phyloP scores from a whole-genome alignment of 1,140 invertebrate species.

The Pristionchus pacificus region DNA sequence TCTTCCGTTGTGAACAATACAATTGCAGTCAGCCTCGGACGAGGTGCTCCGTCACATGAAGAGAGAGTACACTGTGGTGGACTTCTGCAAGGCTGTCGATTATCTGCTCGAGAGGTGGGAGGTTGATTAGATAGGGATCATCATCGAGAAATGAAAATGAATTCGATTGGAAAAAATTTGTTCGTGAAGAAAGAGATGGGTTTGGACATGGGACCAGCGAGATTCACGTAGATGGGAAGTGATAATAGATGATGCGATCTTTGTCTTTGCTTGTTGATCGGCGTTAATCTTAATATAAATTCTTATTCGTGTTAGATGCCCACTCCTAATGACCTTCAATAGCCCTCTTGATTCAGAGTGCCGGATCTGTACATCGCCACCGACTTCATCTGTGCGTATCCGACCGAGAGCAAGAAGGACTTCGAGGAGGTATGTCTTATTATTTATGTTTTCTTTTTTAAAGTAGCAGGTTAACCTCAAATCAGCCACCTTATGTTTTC shows the following conservation, averaged over 20 bases:
- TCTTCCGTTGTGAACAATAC: neutral
- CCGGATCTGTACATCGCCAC: constrained; percentile 87
- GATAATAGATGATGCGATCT: too few relatives aligned
- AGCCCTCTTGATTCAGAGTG: too few relatives aligned
- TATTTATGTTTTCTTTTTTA: neutral
- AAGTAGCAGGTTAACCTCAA: too few relatives aligned
- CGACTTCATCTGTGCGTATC: constrained; percentile 97
- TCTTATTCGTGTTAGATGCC: too few relatives aligned
- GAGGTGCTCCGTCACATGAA: constrained; percentile 90
- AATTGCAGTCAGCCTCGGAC: constrained; percentile 82
- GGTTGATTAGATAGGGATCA: neutral
- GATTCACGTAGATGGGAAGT: too few relatives aligned
- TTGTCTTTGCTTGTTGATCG: too few relatives aligned
- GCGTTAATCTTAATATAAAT: too few relatives aligned
- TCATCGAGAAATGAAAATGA: neutral
- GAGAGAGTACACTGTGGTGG: constrained; percentile 79
- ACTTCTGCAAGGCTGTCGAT: constrained; percentile 85
- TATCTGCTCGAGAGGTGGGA: constrained; percentile 71
- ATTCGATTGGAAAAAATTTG: neutral
- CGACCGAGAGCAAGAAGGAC: constrained; percentile 85
- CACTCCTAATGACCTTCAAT: too few relatives aligned
- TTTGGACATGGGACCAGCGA: too few relatives aligned
- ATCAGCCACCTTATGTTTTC: too few relatives aligned
- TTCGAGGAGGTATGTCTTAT: constrained; percentile 73
- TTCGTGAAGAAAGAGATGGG: constrained; percentile 2